These are phyloP conservation scores for Semibalanus balanoides DNA, from an alignment of 1,140 invertebrate species.

Conservation along the genomic window DNA sequence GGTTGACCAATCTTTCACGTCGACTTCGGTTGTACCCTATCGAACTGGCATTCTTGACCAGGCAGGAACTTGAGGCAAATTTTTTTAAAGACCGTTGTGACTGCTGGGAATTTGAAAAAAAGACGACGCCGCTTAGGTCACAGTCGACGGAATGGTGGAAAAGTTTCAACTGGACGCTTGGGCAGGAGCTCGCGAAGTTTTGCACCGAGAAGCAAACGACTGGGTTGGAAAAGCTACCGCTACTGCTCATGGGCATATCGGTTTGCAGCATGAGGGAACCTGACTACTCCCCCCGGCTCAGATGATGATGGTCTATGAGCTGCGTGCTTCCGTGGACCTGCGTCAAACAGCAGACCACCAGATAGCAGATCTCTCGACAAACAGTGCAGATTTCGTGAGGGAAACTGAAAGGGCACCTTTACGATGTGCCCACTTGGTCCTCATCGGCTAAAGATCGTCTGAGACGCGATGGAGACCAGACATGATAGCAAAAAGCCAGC, in stretches of 20 bases:
- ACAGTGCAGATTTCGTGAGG: too few species aligned
- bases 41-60: constrained; percentile 2
- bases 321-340: too few species aligned
- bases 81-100: neutral
- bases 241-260: neutral
- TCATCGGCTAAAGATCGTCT: too few species aligned
- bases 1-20: neutral
- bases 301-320: too few species aligned
- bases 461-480: too few species aligned
- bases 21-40: neutral
- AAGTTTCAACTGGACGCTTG: neutral
- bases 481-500: too few species aligned
- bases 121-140: neutral
- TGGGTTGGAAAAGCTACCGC: neutral
- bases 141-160: neutral
- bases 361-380: too few species aligned
- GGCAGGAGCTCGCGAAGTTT: neutral
- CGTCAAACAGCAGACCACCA: too few species aligned
- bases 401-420: too few species aligned
- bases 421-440: too few species aligned
- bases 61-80: neutral
- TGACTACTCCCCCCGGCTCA: too few species aligned
- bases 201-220: neutral
- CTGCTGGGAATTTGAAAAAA: neutral
- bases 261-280: neutral